Base-by-base conservation (phyloP, 2,113 vertebrate species). In the Leucopternis melanops region DNA sequence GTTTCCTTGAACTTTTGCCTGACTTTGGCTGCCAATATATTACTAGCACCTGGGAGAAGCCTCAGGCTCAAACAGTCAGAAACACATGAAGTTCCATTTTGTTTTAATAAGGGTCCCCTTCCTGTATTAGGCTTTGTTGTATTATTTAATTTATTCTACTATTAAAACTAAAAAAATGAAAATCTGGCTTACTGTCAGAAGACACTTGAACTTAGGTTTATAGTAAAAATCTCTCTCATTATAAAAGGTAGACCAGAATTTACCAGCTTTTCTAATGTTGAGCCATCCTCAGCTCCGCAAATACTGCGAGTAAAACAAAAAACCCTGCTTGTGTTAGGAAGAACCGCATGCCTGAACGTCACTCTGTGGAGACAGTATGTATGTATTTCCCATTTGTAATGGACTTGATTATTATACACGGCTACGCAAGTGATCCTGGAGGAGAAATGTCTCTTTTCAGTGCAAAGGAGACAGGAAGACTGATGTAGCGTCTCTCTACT, bases 1-100 rank as follows among this genome's bases (percentile, higher is more conserved):
- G 69, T 96, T 97, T 94, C 90, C 92, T 94, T 96, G 94, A 96
- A 96, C 95, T 93, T 95, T 97, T 95, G 91, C 94, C 92, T 95
- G 72, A 88, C 84, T 93, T 94, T 84, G 78, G 27, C 63, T 91
- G 92, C 95, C 95, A 94, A 66, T 90, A 84, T 86, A 90, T 94
- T 92, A 78, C 85, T 86, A 91, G 79, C 95, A 94, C 84, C 83
- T 95, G 95, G 94, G 42, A 94, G 95, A 96, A 94, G 85, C 96
- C 93, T 92, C 81, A 81, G 95, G 93, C 89, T 96, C 66, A 92
- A 97, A 97, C 96, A 89, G 96, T 94, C 95, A 95, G 81, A 94
- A 96, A 92, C 83, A 96, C 57, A 94, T 89, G 83, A 97, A 93
- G 80, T 81, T 91, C 83, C 77, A 91, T 94, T 96, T 94, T 95